These are phyloP conservation scores for Daboia siamensis DNA, from an alignment of 2,113 vertebrate genomes.

Conservation along the genomic window DNA sequence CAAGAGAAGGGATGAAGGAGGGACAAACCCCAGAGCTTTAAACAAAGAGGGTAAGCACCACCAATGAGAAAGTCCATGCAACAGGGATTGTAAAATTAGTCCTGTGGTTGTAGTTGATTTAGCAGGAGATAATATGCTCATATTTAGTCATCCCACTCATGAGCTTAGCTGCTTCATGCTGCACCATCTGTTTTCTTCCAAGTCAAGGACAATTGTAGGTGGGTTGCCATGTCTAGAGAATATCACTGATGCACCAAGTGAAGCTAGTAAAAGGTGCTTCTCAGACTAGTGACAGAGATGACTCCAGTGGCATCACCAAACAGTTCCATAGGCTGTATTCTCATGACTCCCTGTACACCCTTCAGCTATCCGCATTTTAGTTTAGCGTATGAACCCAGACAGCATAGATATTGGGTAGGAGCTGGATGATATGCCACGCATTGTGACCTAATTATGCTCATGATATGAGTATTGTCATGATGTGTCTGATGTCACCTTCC, in stretches of 20 bases:
- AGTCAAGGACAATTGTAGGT: not conserved
- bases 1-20: too few relatives aligned
- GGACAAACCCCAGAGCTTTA: not conserved
- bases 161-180: not conserved
- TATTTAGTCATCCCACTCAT: not conserved
- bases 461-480: not conserved
- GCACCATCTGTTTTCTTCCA: not conserved
- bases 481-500: not conserved
- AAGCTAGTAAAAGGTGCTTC: not conserved
- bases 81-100: not conserved
- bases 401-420: not conserved
- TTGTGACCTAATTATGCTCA: not conserved
- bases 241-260: not conserved
- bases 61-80: not conserved
- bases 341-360: not conserved
- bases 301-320: not conserved
- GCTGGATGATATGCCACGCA: not conserved
- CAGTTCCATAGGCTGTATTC: not conserved
- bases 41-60: not conserved
- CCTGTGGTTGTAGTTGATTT: not conserved
- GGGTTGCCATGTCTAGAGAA: not conserved
- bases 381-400: not conserved
- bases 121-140: not conserved
- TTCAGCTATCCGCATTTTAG: not conserved
- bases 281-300: not conserved